Evolutionary conservation across 64 coral and sea anemone genomes (phyloP), one percentile per base, ranked within the genome.

Genomic region (Dendronephthya gigantea): DNA sequence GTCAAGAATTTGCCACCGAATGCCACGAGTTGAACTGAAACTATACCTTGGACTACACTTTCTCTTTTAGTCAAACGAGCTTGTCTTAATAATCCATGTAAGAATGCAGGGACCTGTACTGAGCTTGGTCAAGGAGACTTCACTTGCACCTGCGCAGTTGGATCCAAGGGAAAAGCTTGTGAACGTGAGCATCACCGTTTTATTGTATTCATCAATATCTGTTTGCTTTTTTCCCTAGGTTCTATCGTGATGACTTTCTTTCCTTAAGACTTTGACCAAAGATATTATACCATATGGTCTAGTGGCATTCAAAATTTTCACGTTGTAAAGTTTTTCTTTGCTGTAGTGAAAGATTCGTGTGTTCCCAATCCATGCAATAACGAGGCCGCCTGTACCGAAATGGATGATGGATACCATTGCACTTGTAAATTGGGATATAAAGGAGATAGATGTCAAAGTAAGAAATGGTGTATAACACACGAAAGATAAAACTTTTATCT

Each of bases 371-470:
- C 72, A 37, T 79, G 72, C 17, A 79, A 33, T 35, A 79, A 35
- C 37, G 72, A 39, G 13, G 15, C 32, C 1, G 15, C 9, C 7
- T 79, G 72, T 29, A 79, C 72, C 0, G 72, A 79, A 19, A 79
- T 36, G 32, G 72, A 79, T 14, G 72, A 79, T 35, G 72, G 28
- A 35, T 79, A 79, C 22, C 72, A 79, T 79, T 79, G 72, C 72
- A 79, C 72, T 0, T 79, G 72, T 29, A 12, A 7, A 79, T 36
- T 79, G 32, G 72, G 72, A 37, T 79, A 37, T 29, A 79, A 79
- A 79, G 72, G 72, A 79, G 36, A 79, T 19, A 29, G 17, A 4
- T 79, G 72, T 19, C 72, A 79, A 79, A 34, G 72, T 79, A 33
- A 33, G 72, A 37, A 37, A 33, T 79, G 10, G n/a, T 19, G 36